phyloP scores from a whole-genome alignment of 2,888 invertebrate genomes.

The Tetragonisca angustula region DNA sequence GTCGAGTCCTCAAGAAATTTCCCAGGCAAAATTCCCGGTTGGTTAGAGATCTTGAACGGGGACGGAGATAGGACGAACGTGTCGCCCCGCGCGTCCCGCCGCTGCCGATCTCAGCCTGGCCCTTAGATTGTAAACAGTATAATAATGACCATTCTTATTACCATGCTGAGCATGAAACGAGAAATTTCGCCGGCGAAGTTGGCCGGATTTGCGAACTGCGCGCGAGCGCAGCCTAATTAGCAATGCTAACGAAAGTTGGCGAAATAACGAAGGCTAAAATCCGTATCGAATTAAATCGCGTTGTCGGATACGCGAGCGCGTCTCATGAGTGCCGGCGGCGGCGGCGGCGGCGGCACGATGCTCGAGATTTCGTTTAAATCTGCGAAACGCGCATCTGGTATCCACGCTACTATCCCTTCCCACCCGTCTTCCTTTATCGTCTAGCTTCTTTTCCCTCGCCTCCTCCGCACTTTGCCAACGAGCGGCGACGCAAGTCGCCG shows the following conservation, averaged over 20 bases:
- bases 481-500: slow-evolving; percentile 14
- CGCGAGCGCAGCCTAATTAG: slow-evolving; percentile 68
- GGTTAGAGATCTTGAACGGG: background rate
- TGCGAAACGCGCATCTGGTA: background rate
- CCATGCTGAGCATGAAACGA: slow-evolving; percentile 31
- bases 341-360: background rate
- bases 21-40: slow-evolving; percentile 1
- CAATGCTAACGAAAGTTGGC: slow-evolving; percentile 73
- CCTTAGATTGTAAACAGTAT: slow-evolving; percentile 69
- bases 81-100: too few relatives aligned
- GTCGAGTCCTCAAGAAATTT: slow-evolving; percentile 5
- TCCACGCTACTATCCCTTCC: background rate
- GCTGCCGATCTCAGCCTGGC: background rate
- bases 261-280: slow-evolving; percentile 74
- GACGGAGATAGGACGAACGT: background rate
- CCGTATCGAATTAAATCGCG: slow-evolving; percentile 73
- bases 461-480: background rate
- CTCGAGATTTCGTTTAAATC: slow-evolving; percentile 8
- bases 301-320: slow-evolving; percentile 56
- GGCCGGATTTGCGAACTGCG: slow-evolving; percentile 49
- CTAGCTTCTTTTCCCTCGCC: background rate
- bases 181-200: slow-evolving; percentile 60
- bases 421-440: background rate
- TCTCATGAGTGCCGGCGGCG: slow-evolving; percentile 29
- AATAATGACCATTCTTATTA: slow-evolving; percentile 70